These are phyloP conservation scores for Cynaeus angustus DNA, from an alignment of 2,888 invertebrate species.

Conservation along the genomic window DNA sequence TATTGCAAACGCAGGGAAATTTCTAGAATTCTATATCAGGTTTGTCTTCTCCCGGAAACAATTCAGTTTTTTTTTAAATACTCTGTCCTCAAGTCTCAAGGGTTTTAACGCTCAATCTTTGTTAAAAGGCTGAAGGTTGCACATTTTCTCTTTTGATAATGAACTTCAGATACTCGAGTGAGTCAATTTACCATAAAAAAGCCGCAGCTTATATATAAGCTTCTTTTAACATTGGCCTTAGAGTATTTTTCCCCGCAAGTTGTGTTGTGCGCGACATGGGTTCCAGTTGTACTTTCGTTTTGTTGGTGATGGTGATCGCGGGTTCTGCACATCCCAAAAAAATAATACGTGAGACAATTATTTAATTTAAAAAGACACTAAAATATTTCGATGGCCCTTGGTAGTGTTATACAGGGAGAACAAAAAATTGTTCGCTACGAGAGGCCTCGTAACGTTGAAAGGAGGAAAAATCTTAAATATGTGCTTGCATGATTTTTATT, in stretches of 20 bases:
- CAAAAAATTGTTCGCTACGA: too few relatives aligned
- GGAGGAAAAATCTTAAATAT: too few relatives aligned
- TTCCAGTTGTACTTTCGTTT: slow-evolving; percentile 9
- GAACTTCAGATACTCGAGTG: slow-evolving; percentile 1
- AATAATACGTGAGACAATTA: slow-evolving; percentile 30
- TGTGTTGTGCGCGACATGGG: slow-evolving; percentile 20
- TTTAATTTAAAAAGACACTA: not conserved
- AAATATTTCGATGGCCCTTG: not conserved
- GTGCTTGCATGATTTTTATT: too few relatives aligned
- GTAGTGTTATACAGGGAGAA: too few relatives aligned
- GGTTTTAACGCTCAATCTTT: too few relatives aligned
- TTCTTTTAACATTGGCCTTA: slow-evolving; percentile 28
- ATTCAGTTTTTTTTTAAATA: too few relatives aligned
- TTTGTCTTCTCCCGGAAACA: too few relatives aligned
- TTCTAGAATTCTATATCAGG: too few relatives aligned
- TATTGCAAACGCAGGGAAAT: too few relatives aligned
- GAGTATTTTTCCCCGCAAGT: slow-evolving; percentile 25
- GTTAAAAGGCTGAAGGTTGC: slow-evolving; percentile 1
- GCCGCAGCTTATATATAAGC: slow-evolving; percentile 24
- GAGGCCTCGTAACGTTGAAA: too few relatives aligned
- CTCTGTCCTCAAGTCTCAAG: too few relatives aligned
- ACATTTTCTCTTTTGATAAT: slow-evolving; percentile 11
- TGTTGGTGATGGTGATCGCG: slow-evolving; percentile 11
- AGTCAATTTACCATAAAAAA: slow-evolving; percentile 12
- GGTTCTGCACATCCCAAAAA: slow-evolving; percentile 14